Evolutionary conservation across 2,888 invertebrate species (phyloP).

Genomic region (Pollenia angustigena): DNA sequence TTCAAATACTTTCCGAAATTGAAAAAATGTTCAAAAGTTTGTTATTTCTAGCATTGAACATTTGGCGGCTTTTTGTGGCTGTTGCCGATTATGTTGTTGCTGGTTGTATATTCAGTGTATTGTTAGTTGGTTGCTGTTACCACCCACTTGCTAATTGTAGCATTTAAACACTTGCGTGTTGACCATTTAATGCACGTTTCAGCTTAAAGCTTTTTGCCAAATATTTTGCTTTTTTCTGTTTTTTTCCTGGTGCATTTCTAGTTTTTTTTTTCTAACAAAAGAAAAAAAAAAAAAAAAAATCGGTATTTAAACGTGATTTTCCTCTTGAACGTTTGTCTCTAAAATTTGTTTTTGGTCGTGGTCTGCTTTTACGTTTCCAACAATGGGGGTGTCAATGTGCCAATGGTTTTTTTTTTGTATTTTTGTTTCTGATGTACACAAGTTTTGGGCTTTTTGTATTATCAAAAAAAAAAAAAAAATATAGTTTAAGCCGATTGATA

Average conservation of each 20-base stretch:
- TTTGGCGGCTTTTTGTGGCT: constrained; percentile 31
- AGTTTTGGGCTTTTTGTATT: constrained; percentile 15
- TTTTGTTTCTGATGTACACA: constrained; percentile 17
- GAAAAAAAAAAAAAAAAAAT: neutral
- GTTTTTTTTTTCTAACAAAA: constrained; percentile 24
- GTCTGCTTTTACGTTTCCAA: constrained; percentile 6
- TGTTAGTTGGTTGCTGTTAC: constrained; percentile 39
- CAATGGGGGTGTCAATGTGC: constrained; percentile 63
- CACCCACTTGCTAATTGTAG: constrained; percentile 73
- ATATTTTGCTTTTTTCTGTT: constrained; percentile 21
- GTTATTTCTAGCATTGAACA: constrained; percentile 27
- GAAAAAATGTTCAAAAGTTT: constrained; percentile 14
- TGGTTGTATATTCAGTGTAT: constrained; percentile 13
- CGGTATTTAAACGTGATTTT: constrained; percentile 15
- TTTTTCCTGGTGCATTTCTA: neutral
- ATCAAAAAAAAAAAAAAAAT: constrained; percentile 1
- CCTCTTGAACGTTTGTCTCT: constrained; percentile 20
- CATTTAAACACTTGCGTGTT: constrained; percentile 72
- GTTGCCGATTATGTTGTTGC: neutral
- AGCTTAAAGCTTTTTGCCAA: constrained; percentile 50
- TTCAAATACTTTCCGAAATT: neutral
- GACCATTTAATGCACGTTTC: constrained; percentile 71
- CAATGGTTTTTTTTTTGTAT: constrained; percentile 21
- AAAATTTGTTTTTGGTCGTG: constrained; percentile 7
- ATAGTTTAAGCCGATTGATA: constrained; percentile 57